Evolutionary conservation across 2,113 vertebrate species (phyloP).

Genomic region (Dasypus novemcinctus): DNA sequence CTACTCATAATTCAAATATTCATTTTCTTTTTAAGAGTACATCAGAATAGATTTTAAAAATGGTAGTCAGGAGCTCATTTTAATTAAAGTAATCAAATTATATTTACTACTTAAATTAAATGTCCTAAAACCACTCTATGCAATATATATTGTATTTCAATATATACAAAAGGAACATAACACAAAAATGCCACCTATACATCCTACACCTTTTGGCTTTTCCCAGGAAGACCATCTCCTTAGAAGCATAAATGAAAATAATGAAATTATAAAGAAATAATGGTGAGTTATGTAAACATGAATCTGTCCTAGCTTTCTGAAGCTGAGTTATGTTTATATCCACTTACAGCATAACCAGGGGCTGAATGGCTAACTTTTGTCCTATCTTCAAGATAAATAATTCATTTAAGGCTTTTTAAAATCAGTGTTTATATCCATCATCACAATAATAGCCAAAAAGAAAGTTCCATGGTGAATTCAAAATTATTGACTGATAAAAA

Average conservation of each 20-base stretch:
- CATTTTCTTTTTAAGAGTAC: not conserved
- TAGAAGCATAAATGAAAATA: not conserved
- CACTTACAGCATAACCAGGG: not conserved
- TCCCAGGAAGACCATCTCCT: not conserved
- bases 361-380: not conserved
- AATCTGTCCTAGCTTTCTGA: not conserved
- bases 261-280: not conserved
- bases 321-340: not conserved
- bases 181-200: not conserved
- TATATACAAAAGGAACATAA: not conserved
- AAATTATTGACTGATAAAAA: not conserved
- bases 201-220: not conserved
- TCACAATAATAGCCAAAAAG: not conserved
- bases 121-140: not conserved
- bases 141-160: too few relatives aligned
- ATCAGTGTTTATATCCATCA: not conserved
- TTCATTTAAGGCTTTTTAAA: not conserved
- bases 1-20: not conserved
- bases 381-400: not conserved
- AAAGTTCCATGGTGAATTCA: not conserved
- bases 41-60: not conserved
- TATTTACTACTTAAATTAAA: constrained; percentile 40
- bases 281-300: not conserved
- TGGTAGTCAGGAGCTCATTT: constrained; percentile 15
- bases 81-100: constrained; percentile 56